Base-by-base conservation (phyloP, 2,888 invertebrate species). In the Orchesella flavescens region DNA sequence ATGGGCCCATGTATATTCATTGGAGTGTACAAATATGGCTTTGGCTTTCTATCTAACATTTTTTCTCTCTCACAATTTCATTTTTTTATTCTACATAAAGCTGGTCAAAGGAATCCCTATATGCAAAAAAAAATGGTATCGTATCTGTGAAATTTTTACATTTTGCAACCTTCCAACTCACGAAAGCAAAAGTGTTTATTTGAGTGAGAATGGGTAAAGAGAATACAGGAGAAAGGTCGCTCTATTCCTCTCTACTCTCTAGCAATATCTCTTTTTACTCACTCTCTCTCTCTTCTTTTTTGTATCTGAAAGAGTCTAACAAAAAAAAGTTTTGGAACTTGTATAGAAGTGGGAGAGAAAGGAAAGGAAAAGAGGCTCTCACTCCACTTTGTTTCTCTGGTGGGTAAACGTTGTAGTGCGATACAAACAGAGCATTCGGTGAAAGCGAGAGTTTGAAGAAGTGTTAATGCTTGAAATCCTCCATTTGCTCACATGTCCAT, bases 391-490 rank as follows among this genome's bases (percentile, higher is more conserved):
- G 15, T 49, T 49, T 49, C 49, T 7, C 49, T 49, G 49, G 3
- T n/a, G 59, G 17, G n/a, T 21, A 19, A 3, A 21, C 1, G 59
- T 2, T 61, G 61, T 21, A 24, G 61, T 21, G 21, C 1, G 61
- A 61, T 61, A 23, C 15, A 61, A 61, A 61, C 61, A 61, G 23
- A 61, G 23, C 5, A 57, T 17, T 61, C 10, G 49, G 24, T 24
- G 17, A 61, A 21, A 57, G 57, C 57, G n/a, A 57, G 21, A 34
- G 34, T 63, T 44, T 44, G 65, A 65, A 10, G 19, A 73, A 73
- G 73, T 73, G 73, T 73, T 73, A 73, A 73, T 73, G 55, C 73
- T 73, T 73, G 53, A 73, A 73, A 73, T 71, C 71, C 71, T 57
- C 71, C 71, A 71, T 24, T 71, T 71, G 53, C 43, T 49, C 53